Evolutionary conservation across 2,113 vertebrate genomes (phyloP), one percentile per base, ranked within the genome.

Genomic region (Engraulis encrasicolus): DNA sequence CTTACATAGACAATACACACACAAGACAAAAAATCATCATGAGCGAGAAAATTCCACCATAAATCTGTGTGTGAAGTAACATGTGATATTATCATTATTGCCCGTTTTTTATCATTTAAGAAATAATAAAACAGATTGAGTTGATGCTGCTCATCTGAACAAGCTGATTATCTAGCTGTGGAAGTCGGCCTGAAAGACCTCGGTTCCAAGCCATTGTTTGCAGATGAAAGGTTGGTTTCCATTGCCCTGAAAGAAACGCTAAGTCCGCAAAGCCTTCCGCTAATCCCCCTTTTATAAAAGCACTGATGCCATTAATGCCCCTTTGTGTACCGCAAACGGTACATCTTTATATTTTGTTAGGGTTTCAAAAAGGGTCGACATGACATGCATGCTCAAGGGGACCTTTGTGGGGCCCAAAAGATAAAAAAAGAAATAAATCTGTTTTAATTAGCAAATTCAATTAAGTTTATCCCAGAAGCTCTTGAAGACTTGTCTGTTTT

Each of bases 221-320:
- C 27, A 79, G 82, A 82, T 50, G 52, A 85, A 85, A 82, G 50
- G 2, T 34, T 38, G 80, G 78, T 54, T 80, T 85, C 71, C 0
- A 84, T n/a, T 40, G 78, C 50, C 61, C 58, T 78, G 49, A 85
- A 84, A 85, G 58, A 85, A 79, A 80, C 74, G 77, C 12, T 17
- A 31, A 36, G 83, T 80, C 61, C 27, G 54, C 83, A 78, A 45
- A 80, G 78, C 58, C 66, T 78, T 31, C 40, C 52, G 50, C 14
- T 86, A 86, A 88, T 85, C 83, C 83, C 54, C 81, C 83, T 80
- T 89, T 86, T 74, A 82, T 80, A 15, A 52, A 61, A 49, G 50
- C 27, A 81, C 27, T 84, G 86, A 86, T 87, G 85, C 79, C 40
- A 86, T 82, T 84, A 85, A 71, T 40, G 18, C 71, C 50, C n/a